Evolutionary conservation across 2,113 vertebrate genomes (phyloP).

Genomic region (Calonectris borealis): DNA sequence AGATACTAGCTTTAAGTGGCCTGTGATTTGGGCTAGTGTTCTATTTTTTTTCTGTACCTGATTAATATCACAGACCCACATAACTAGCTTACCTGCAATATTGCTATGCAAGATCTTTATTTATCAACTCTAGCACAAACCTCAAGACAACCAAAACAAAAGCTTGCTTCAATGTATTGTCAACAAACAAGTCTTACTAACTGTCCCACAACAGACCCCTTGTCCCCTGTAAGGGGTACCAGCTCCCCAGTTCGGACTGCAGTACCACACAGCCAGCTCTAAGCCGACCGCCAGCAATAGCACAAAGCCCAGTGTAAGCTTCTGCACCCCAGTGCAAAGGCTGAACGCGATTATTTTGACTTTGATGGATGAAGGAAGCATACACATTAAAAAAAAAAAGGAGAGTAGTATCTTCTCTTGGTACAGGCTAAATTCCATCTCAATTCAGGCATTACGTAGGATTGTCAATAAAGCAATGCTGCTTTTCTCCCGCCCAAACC

Average conservation of each 20-base stretch:
- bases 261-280: background rate
- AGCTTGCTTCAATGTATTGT: background rate
- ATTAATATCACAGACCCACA: background rate
- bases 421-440: background rate
- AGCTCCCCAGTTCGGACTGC: background rate
- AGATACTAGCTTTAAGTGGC: background rate
- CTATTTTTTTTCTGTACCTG: background rate
- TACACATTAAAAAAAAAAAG: background rate
- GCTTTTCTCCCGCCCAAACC: background rate
- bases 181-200: background rate
- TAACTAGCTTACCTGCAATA: background rate
- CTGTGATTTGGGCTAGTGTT: background rate
- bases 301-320: background rate
- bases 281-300: background rate
- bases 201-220: background rate
- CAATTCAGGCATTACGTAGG: accelerated
- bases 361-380: background rate
- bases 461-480: background rate
- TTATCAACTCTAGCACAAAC: background rate
- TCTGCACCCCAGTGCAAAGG: background rate
- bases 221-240: background rate
- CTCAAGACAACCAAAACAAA: background rate
- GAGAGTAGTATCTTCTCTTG: background rate
- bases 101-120: background rate
- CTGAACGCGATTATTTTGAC: accelerated